A percentile compares a stretch with the other conserved stretches of the same genome.
Conservation (phyloP, 2,888 invertebrate genomes). For the Dryococelus australis region DNA sequence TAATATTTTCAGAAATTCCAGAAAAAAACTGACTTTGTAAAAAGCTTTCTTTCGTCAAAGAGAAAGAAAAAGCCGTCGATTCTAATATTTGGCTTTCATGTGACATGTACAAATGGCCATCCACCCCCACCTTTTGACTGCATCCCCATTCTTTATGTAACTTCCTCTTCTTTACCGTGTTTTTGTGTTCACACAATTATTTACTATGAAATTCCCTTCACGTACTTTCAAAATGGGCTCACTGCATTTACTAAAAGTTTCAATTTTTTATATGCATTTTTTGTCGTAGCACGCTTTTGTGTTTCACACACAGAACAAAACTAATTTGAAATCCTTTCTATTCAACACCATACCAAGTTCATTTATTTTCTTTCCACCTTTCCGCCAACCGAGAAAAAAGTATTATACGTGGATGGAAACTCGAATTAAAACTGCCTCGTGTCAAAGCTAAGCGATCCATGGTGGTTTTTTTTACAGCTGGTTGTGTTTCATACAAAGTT, state of each 20-base stretch:
- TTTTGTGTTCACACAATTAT: slow-evolving; percentile 11
- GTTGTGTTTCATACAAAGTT: neutral
- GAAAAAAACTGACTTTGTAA: neutral
- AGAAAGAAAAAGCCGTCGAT: neutral
- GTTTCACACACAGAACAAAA: slow-evolving; percentile 27
- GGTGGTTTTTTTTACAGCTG: neutral
- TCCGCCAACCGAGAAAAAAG: neutral
- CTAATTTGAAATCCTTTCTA: slow-evolving; percentile 30
- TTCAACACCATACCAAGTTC: slow-evolving; percentile 29
- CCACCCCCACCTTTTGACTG: neutral
- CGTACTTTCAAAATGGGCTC: slow-evolving; percentile 26
- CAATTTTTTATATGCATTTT: slow-evolving; percentile 12
- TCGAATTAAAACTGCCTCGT: neutral
- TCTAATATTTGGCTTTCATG: slow-evolving; percentile 23
- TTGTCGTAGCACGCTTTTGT: slow-evolving; percentile 21
- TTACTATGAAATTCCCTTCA: slow-evolving; percentile 6
- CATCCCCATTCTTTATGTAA: neutral
- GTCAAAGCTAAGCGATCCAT: neutral
- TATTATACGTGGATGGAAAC: slow-evolving; percentile 22
- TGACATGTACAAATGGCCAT: slow-evolving; percentile 18
- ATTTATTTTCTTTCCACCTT: slow-evolving; percentile 23
- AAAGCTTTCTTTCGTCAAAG: neutral
- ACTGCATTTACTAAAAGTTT: slow-evolving; percentile 27
- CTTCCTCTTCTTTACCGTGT: neutral
- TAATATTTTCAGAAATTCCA: neutral